Evolutionary conservation across 2,113 vertebrate genomes (phyloP), one percentile per base, ranked within the genome.

Genomic region (Phyllopteryx taeniolatus): DNA sequence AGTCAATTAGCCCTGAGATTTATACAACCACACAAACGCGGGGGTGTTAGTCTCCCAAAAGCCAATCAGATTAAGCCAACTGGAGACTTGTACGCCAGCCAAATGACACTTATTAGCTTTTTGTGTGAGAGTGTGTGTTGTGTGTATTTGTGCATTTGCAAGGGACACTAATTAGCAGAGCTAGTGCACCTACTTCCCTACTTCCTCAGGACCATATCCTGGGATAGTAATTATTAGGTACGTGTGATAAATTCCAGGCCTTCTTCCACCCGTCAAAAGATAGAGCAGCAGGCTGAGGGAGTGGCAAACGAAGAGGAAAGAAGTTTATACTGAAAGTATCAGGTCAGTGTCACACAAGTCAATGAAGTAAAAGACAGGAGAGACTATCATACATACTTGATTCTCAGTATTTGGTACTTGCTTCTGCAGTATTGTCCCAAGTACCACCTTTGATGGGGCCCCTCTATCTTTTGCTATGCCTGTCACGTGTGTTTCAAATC

Each of bases 201-300:
- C 88, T 91, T 92, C 89, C 89, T 91, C 76, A 60, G 61, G 74
- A 81, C 85, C 78, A 74, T 90, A 91, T 91, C 89, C 90, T 92
- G 83, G 87, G 85, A 90, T 89, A 86, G 88, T 90, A 90, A 90
- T 91, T 90, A 92, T 89, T 90, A 90, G 90, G 89, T 89, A 91
- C 80, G 89, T 88, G 89, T 91, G 91, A 93, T 88, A 90, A 90
- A 90, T 87, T 82, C 90, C 92, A 91, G 90, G 76, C 86, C 75
- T 73, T 83, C 78, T 82, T 83, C 82, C 77, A 83, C 66, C 71
- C 51, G 27, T 83, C 70, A 67, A 6, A 35, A 80, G 83, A 83
- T 78, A 82, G 51, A 84, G 71, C 51, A 73, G 82, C 11, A 71
- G 47, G 57, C 47, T 65, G 9, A 67, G 72, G 69, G 68, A 72